Base-by-base conservation (phyloP, 2,797 vertebrate species). In the Falco berigora region DNA sequence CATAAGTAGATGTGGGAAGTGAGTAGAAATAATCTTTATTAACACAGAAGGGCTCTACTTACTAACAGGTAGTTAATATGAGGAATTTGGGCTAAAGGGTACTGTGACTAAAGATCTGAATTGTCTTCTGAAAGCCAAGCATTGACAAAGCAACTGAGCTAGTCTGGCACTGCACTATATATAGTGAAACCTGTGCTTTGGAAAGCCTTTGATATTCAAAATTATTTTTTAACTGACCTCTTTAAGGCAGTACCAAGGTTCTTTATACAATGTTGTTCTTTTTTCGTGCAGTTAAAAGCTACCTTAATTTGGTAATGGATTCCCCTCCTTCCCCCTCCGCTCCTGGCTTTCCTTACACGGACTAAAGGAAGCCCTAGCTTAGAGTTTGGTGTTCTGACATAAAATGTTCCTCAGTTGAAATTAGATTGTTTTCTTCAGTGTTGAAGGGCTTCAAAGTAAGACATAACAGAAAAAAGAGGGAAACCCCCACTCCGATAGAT, bases 11-110 rank as follows among this genome's bases (percentile, higher is more conserved):
- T 63, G 42, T 77, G 75, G 16, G 32, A 53, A 83, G 40, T 89
- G 86, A 89, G 75, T 47, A 94, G 82, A 75, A 88, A 74, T 94
- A 84, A 55, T 42, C 36, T 90, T 79, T 90, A 69, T 87, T 92
- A 88, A 30, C 34, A 71, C n/a, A 73, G 40, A 67, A 68, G 53
- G 22, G n/a, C 68, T 92, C 25, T 64, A 34, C 66, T 78, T 96
- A 81, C 76, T 94, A 40, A 19, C 20, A 49, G 38, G 17, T 82
- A 83, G 73, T 87, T 94, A 86, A 55, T 55, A 40, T 27, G 63
- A 59, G 38, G 68, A 94, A 83, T 94, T 71, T 90, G 40, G 32
- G 18, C 52, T 87, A 77, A 78, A 55, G 49, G 34, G 53, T 76
- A 22, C 36, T 62, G 50, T 56, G n/a, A 81, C 86, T 88, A 46